These are phyloP conservation scores for Tenualosa thibaudeaui DNA, from an alignment of 2,797 vertebrate genomes.

Conservation along the genomic window DNA sequence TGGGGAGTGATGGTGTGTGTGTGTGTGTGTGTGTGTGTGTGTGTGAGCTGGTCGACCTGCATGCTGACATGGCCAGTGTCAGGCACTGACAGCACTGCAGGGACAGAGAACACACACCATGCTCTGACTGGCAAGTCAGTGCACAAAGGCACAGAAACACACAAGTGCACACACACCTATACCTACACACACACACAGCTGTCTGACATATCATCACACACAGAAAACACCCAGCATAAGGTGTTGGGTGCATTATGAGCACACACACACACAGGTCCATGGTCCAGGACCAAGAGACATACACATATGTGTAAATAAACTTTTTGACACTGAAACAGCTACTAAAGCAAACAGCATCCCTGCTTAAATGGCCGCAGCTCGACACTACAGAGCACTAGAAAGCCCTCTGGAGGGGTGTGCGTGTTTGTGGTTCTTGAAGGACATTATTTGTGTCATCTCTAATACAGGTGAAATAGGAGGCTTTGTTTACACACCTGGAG, in stretches of 20 bases:
- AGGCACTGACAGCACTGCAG: slow-evolving; percentile 10
- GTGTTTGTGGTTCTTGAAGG: background rate
- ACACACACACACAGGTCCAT: background rate
- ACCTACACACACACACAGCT: background rate
- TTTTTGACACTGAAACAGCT: background rate
- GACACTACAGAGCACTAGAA: background rate
- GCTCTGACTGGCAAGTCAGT: background rate
- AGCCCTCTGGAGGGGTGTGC: background rate
- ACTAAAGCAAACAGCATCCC: background rate
- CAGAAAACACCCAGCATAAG: background rate
- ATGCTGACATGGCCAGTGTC: slow-evolving; percentile 17
- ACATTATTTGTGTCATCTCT: background rate
- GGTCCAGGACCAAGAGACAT: too few relatives aligned
- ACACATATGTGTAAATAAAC: background rate
- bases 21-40: slow-evolving; percentile 12
- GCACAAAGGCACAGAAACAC: background rate
- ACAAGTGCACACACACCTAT: background rate
- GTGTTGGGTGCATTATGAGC: background rate
- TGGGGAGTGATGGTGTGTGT: slow-evolving; percentile 26
- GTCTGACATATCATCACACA: background rate
- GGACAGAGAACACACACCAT: background rate
- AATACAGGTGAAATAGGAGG: background rate
- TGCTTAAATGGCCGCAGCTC: background rate
- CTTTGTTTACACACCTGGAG: background rate
- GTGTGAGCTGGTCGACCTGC: background rate